Conservation (phyloP, 2,888 invertebrate species). For the Ephialtes manifestator region DNA sequence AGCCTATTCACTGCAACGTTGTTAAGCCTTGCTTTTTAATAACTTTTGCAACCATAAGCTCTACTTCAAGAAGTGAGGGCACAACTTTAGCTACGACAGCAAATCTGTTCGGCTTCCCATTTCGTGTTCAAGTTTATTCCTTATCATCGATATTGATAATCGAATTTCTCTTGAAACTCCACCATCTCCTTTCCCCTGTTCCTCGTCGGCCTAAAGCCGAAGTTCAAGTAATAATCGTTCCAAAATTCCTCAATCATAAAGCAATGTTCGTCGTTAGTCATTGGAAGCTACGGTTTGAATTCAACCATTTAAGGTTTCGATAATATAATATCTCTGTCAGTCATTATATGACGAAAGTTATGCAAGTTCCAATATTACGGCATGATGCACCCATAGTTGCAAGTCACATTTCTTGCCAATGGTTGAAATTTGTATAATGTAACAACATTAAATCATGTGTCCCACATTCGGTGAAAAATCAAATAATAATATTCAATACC, state of each 20-base stretch:
- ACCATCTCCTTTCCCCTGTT: neutral
- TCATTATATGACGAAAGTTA: no score
- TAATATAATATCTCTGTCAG: neutral
- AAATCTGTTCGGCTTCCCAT: slow-evolving; percentile 4
- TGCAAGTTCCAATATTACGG: no score
- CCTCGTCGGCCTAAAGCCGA: neutral
- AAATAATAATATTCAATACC: neutral
- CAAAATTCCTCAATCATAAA: slow-evolving; percentile 45
- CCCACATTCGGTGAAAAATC: neutral
- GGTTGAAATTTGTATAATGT: no score
- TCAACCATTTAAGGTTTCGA: neutral
- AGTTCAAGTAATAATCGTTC: slow-evolving; percentile 62
- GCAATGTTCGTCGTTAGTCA: slow-evolving; percentile 21
- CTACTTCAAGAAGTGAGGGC: neutral
- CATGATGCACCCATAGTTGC: no score
- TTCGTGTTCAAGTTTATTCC: slow-evolving; percentile 35
- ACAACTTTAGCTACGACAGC: neutral
- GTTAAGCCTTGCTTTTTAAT: neutral
- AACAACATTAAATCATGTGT: neutral
- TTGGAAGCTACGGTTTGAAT: neutral
- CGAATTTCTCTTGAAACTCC: slow-evolving; percentile 18
- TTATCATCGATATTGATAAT: slow-evolving; percentile 43
- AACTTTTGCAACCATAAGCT: neutral
- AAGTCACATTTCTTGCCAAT: no score
- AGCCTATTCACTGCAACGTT: neutral